Evolutionary conservation across 1,140 invertebrate species (phyloP).

Genomic region (Neocloeon triangulifer): DNA sequence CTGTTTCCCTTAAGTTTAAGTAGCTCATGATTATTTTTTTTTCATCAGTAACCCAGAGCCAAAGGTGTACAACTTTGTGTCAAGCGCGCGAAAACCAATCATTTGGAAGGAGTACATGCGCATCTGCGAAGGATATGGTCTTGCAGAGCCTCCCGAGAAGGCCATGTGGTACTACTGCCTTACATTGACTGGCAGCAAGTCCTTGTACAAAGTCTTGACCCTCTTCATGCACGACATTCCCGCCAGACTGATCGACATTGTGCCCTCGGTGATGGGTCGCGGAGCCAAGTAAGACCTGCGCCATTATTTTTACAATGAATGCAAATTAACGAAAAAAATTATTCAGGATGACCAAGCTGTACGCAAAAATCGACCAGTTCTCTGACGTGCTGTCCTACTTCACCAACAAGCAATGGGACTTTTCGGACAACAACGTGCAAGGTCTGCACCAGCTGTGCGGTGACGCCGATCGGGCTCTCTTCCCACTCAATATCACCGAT

Average conservation of each 20-base stretch:
- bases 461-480: constrained; percentile 8
- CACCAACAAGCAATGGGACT: constrained; percentile 8
- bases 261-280: constrained; percentile 26
- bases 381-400: constrained; percentile 7
- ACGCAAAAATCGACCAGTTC: constrained; percentile 5
- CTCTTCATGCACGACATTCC: constrained; percentile 37
- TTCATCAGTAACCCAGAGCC: not conserved
- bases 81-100: constrained; percentile 4
- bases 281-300: constrained; percentile 27
- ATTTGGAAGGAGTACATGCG: constrained; percentile 5
- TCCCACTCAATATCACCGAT: constrained; percentile 6
- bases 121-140: not conserved
- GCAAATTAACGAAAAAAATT: not conserved
- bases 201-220: constrained; percentile 23
- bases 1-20: not conserved
- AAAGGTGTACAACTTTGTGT: constrained; percentile 7
- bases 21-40: not conserved
- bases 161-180: constrained; percentile 29
- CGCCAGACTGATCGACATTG: constrained; percentile 28
- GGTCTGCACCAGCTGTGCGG: constrained; percentile 6
- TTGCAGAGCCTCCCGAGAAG: constrained; percentile 8
- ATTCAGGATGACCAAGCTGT: constrained; percentile 3
- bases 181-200: constrained; percentile 23
- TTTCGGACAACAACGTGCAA: constrained; percentile 1
- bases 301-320: not conserved